Base-by-base conservation (phyloP, 2,113 vertebrate genomes). In the Chitala chitala region DNA sequence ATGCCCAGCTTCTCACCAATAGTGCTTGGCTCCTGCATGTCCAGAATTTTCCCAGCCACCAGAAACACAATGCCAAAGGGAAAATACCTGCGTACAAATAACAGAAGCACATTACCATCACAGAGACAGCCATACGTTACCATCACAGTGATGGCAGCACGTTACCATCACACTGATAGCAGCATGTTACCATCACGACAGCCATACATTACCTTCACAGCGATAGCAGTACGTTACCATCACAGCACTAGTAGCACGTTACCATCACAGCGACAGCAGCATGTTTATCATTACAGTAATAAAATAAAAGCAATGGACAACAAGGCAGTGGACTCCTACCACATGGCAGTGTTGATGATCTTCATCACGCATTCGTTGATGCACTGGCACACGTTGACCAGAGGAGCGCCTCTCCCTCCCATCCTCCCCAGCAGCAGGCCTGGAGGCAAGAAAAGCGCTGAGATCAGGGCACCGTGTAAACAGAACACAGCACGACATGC, bases 61-160 rank as follows among this genome's bases (percentile, higher is more conserved):
- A 90, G 81, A 73, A 90, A 89, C 17, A 90, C 78, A 3, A 90
- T 90, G 10, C 88, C 87, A 1, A 90, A 88, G 15, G 88, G 89
- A 68, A 89, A 87, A 59, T 90, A 90, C 89, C 89, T 90, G 74
- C 17, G 56, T 42, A 22, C 2, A n/a, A 44, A 24, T 29, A 46
- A 50, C 3, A 42, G 44, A 24, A 66, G 40, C 38, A 12, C 22
- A 61, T 61, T 3, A 2, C 24, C 29, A n/a, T n/a, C n/a, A n/a
- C n/a, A n/a, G n/a, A n/a, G n/a, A n/a, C n/a, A n/a, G n/a, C n/a
- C n/a, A n/a, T n/a, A n/a, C n/a, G n/a, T n/a, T n/a, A n/a, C n/a
- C n/a, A n/a, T n/a, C n/a, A n/a, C n/a, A n/a, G n/a, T n/a, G n/a
- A n/a, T n/a, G n/a, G n/a, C n/a, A n/a, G n/a, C n/a, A n/a, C n/a